Evolutionary conservation across 1,140 invertebrate genomes (phyloP), one percentile per base, ranked within the genome.

Genomic region (Macrosteles quadrilineatus): DNA sequence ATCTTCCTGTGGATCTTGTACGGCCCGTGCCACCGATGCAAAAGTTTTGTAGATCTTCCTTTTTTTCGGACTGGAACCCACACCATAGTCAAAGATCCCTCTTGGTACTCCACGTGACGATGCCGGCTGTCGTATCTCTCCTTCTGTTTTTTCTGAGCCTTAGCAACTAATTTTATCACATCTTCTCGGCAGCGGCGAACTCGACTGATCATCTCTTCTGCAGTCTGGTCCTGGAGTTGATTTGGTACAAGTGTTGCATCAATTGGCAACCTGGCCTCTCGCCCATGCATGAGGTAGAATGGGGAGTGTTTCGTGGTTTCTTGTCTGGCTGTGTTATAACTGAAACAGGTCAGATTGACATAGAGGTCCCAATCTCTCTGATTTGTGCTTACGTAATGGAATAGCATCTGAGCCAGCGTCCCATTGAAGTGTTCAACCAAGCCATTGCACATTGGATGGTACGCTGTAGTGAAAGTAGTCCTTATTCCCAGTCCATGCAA

Each of bases 341-440:
- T 53, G 21, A 53, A 53, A 53, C 47, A 53, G 11, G 47, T 17
- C 4, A 53, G 47, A 19, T 53, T 53, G 4, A 53, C 47, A 19
- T 53, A 53, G 47, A 53, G 47, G 19, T 53, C 47, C 47, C 47
- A 53, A 19, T 53, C 47, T 21, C 47, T 53, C 19, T 53, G 47
- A 53, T 53, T 53, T 6, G 47, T 11, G 4, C 11, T 19, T 21
- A 19, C 19, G 21, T 53, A 53, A 21, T 53, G 6, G 11, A 19
- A 53, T 21, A 53, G 47, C 47, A 53, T 53, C 47, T 53, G 47
- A 53, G 47, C 47, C 4, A 53, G 47, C 21, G 21, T 11, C 11
- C 47, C 47, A 19, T 53, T 53, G 19, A 53, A 53, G 21, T 53
- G 47, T 53, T 53, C 47, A 14, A 53, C 47, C 9, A 53, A 19